Conservation (phyloP, 2,888 invertebrate species). For the Xestia c-nigrum region DNA sequence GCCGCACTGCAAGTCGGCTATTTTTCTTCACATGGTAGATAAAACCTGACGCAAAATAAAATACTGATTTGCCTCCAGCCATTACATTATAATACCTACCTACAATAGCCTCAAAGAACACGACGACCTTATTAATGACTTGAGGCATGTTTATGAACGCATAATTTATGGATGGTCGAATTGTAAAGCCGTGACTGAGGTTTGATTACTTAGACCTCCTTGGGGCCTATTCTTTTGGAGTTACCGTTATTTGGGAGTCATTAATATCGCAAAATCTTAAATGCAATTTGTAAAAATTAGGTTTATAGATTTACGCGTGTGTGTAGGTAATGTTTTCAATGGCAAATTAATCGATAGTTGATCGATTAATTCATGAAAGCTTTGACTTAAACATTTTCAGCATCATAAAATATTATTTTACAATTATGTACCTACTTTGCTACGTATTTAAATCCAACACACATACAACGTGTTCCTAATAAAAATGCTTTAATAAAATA, state of each 20-base stretch:
- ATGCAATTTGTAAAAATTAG: constrained; percentile 10
- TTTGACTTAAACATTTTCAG: background rate
- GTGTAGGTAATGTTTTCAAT: constrained; percentile 7
- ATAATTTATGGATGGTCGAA: constrained; percentile 45
- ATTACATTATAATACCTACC: constrained; percentile 46
- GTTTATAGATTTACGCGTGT: background rate
- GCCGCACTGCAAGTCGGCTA: constrained; percentile 83
- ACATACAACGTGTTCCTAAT: too few species aligned
- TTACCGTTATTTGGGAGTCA: constrained; percentile 52
- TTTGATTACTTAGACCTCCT: constrained; percentile 62
- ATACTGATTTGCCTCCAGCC: constrained; percentile 65
- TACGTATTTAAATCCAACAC: background rate
- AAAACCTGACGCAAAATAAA: constrained; percentile 77
- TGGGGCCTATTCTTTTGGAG: constrained; percentile 49
- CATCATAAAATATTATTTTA: background rate
- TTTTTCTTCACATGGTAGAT: constrained; percentile 79
- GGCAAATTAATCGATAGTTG: constrained; percentile 4
- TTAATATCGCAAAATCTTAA: constrained; percentile 34
- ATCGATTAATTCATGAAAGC: background rate
- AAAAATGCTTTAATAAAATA: background rate
- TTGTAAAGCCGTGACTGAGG: constrained; percentile 33
- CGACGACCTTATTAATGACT: constrained; percentile 53
- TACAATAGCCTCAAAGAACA: constrained; percentile 49
- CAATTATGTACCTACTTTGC: background rate
- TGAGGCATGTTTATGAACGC: constrained; percentile 30